Conservation (phyloP, 2,113 vertebrate genomes). For the Gasterosteus nipponicus region DNA sequence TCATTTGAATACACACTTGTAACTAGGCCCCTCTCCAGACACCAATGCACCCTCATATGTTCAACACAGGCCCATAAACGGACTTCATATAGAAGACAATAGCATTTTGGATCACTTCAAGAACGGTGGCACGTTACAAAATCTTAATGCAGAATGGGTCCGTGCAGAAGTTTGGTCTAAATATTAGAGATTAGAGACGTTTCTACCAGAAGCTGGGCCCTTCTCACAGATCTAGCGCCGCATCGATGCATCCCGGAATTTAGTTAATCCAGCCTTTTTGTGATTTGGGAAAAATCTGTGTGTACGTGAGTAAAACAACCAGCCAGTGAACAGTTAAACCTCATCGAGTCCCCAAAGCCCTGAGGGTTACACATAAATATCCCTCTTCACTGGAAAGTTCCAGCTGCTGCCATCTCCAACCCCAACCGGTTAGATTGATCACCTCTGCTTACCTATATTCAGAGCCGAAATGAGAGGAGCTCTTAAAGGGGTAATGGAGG, state of each 20-base stretch:
- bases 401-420: slow-evolving; percentile 9
- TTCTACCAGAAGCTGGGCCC: neutral
- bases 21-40: neutral
- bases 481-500: neutral
- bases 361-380: neutral
- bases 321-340: neutral
- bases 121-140: neutral
- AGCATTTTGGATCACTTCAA: slow-evolving; percentile 25
- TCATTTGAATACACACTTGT: neutral
- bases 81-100: neutral
- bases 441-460: neutral
- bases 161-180: neutral
- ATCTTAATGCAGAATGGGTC: neutral
- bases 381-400: slow-evolving; percentile 5
- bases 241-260: neutral
- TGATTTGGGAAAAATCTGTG: neutral
- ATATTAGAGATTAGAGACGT: neutral
- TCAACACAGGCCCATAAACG: neutral
- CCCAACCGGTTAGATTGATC: slow-evolving; percentile 14
- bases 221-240: neutral
- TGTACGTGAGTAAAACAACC: neutral
- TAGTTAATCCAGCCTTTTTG: neutral
- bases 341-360: neutral
- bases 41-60: neutral
- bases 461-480: neutral